phyloP scores from a whole-genome alignment of 2,797 vertebrate genomes.

The Karalla daura region DNA sequence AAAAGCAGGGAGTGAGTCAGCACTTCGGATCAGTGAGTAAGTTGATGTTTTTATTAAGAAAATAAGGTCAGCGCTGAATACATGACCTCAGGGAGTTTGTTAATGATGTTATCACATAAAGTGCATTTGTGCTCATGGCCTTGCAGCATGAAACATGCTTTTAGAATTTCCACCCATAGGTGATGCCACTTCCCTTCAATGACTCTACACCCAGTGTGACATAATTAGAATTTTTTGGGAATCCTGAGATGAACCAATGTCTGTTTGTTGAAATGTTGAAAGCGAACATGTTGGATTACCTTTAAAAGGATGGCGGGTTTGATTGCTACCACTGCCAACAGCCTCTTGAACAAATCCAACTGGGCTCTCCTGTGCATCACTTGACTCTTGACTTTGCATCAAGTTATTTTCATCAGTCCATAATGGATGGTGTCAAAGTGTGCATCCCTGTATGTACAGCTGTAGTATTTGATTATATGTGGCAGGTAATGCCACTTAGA shows the following conservation, averaged over 20 bases:
- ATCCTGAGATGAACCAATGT: background rate
- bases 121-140: conserved; percentile 47
- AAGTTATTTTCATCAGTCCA: background rate
- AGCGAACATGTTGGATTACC: too few species aligned
- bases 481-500: conserved; percentile 3
- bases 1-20: conserved; percentile 39
- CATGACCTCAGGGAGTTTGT: conserved; percentile 19
- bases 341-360: background rate
- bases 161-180: conserved; percentile 25
- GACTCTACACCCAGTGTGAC: conserved; percentile 10
- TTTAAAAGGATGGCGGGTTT: too few species aligned
- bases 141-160: conserved; percentile 31
- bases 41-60: conserved; percentile 11
- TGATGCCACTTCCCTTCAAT: conserved; percentile 24
- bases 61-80: conserved; percentile 20
- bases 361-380: too few species aligned
- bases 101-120: conserved; percentile 40
- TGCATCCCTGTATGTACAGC: background rate
- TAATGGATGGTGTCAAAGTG: too few species aligned
- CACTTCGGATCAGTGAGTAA: background rate
- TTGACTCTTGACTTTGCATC: background rate
- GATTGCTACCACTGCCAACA: too few species aligned
- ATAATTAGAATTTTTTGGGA: conserved; percentile 6
- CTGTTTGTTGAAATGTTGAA: too few species aligned
- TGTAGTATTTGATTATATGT: conserved; percentile 12